Evolutionary conservation across 2,113 vertebrate genomes (phyloP).

Genomic region (Scophthalmus maximus): DNA sequence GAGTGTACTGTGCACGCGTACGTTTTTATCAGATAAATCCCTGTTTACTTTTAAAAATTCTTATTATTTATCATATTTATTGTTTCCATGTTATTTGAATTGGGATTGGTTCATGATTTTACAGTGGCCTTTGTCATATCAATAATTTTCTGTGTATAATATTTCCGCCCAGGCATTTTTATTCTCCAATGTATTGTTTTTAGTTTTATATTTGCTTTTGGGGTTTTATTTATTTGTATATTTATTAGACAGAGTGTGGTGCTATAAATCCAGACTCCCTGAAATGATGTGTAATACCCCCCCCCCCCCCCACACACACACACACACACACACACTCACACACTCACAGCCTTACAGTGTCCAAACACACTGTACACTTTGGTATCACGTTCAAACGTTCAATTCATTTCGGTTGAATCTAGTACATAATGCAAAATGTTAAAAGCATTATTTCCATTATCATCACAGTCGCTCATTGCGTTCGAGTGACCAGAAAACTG

Average conservation of each 20-base stretch:
- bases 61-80: neutral
- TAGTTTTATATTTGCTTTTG: neutral
- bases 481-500: too few species aligned
- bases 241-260: constrained; percentile 25
- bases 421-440: too few species aligned
- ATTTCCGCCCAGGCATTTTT: too few species aligned
- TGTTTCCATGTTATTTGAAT: neutral
- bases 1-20: neutral
- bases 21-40: neutral
- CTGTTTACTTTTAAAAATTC: too few species aligned
- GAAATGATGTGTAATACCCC: constrained; percentile 4
- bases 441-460: too few species aligned
- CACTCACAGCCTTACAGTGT: neutral
- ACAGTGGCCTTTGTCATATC: neutral
- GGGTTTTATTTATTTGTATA: neutral
- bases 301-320: neutral
- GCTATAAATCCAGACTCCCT: constrained; percentile 13
- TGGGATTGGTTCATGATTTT: neutral
- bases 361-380: neutral
- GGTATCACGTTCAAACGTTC: neutral
- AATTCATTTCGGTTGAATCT: neutral
- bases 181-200: neutral
- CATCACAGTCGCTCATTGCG: too few species aligned
- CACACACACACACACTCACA: constrained; percentile 4
- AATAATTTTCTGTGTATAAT: neutral